Conservation (phyloP, 1,140 invertebrate species). For the Colletes latitarsis region DNA sequence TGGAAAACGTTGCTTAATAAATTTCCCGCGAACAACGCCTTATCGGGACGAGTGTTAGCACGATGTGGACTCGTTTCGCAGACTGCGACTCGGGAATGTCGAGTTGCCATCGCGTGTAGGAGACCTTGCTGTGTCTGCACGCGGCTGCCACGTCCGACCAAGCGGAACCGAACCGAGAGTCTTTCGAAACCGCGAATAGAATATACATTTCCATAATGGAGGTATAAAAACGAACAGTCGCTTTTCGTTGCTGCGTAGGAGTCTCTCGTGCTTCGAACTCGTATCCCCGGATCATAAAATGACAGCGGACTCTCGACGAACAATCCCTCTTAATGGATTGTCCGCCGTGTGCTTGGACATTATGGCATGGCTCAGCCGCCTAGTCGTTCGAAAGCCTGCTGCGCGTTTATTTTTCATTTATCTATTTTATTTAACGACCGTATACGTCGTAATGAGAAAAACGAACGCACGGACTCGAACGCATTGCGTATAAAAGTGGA, state of each 20-base stretch:
- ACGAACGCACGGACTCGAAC: no score
- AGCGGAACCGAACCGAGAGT: constrained; percentile 48
- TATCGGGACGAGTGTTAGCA: constrained; percentile 2
- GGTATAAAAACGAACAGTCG: constrained; percentile 30
- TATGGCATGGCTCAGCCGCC: background rate
- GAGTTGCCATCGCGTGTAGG: constrained; percentile 28
- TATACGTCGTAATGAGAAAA: no score
- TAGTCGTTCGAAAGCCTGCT: no score
- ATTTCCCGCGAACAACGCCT: constrained; percentile 19
- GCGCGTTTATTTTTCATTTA: no score
- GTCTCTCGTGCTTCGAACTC: constrained; percentile 5
- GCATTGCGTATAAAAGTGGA: no score
- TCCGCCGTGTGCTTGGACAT: background rate
- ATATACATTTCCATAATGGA: constrained; percentile 35
- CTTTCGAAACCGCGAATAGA: constrained; percentile 59
- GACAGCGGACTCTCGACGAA: background rate
- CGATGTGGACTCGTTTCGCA: constrained; percentile 1
- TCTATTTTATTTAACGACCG: no score
- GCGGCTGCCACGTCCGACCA: background rate
- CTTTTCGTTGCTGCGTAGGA: constrained; percentile 26
- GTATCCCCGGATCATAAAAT: constrained; percentile 10
- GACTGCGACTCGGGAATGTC: constrained; percentile 24
- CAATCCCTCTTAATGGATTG: background rate
- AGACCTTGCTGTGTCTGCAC: constrained; percentile 11
- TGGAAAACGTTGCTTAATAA: constrained; percentile 24